Evolutionary conservation across 1,140 invertebrate species (phyloP), one percentile per base, ranked within the genome.

Genomic region (Rhagoletis pomonella): DNA sequence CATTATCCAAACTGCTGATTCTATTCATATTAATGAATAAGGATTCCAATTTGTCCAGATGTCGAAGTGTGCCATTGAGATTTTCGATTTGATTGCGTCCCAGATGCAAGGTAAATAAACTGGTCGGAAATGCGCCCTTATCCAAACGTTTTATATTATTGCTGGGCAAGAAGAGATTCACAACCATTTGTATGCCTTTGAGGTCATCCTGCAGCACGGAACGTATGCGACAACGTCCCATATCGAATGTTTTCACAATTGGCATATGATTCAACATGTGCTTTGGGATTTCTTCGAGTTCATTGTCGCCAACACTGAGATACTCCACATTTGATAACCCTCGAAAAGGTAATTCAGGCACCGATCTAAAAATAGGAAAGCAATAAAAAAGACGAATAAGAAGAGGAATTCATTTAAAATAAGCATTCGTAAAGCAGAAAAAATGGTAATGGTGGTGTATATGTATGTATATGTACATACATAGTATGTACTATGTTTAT

Each of bases 11-110:
- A 14, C 95, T 94, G 84, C 95, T 95, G 55, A 97, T 93, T 77
- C 96, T 94, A 90, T 97, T 97, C 29, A 95, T 94, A 90, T 97
- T 97, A 47, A 97, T 95, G 86, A 97, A 95, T 60, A 97, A 94
- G 95, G 96, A 97, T 90, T 96, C 95, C 17, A 97, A 92, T 86
- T 96, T 94, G 88, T 95, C 94, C 55, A 97, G 90, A 86, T 96
- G 95, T 87, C 95, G 94, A 14, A 97, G 91, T 1, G 96, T 96
- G 14, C 96, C 95, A 89, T 97, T 97, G n/a, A 97, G 92, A 88
- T 94, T 94, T 67, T 94, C 94, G 17, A 97, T 92, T 88, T 95
- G 94, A 93, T 97, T 97, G 3, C 95, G 94, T 0, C 96, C 96
- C 47, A 97, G 92, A 90, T 97, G 96, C 4, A 97, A 92, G 77